phyloP scores from a whole-genome alignment of 2,797 vertebrate species.

The Halcyon badia region DNA sequence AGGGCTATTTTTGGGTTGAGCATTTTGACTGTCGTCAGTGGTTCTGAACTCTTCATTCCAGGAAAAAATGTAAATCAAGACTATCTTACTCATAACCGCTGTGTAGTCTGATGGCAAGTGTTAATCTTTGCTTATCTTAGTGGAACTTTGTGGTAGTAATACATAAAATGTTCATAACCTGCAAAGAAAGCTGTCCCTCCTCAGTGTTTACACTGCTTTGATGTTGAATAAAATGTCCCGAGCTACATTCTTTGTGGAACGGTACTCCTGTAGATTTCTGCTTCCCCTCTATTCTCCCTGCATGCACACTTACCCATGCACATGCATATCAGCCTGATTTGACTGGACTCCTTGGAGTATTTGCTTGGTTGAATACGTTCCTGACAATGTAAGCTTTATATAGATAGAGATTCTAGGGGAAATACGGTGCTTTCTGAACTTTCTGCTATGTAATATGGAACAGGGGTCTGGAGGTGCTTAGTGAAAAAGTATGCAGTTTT shows the following conservation, averaged over 20 bases:
- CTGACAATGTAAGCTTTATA: background rate
- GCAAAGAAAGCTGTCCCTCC: background rate
- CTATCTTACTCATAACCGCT: background rate
- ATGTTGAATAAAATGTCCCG: background rate
- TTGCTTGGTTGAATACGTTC: background rate
- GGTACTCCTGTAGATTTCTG: background rate
- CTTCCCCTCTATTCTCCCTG: background rate
- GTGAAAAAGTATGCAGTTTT: background rate
- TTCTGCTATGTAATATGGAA: background rate
- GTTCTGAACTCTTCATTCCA: background rate
- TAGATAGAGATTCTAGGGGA: background rate
- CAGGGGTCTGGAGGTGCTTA: background rate
- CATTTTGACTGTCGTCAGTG: background rate
- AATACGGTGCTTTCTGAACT: background rate
- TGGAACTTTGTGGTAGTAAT: background rate
- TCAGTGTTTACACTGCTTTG: background rate
- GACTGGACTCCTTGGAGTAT: background rate
- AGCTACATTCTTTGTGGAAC: background rate
- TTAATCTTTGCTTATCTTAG: background rate
- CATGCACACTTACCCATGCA: fast-evolving
- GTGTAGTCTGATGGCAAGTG: background rate
- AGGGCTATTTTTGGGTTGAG: background rate
- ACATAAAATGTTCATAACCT: background rate
- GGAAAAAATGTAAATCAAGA: background rate
- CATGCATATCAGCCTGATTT: background rate